These are phyloP conservation scores for Yponomeuta evonymella DNA, from an alignment of 2,888 invertebrate genomes.

Conservation along the genomic window DNA sequence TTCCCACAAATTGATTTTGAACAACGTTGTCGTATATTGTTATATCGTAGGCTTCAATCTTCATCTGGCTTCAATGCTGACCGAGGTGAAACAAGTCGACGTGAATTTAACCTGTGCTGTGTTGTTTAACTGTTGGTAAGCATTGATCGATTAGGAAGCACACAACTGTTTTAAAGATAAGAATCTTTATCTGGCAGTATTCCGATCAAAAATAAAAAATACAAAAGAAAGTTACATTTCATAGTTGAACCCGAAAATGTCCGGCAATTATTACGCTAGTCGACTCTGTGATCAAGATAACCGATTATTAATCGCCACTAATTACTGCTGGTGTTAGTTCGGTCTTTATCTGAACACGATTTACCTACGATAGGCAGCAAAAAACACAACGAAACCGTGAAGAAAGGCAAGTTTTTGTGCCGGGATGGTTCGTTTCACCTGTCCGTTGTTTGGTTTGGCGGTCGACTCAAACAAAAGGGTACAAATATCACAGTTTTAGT, in stretches of 20 bases:
- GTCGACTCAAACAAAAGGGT: slow-evolving; percentile 67
- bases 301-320: slow-evolving; percentile 73
- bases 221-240: slow-evolving; percentile 31
- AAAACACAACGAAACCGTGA: slow-evolving; percentile 66
- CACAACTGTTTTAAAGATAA: not conserved
- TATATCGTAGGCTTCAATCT: slow-evolving; percentile 16
- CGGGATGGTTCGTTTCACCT: slow-evolving; percentile 61
- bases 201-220: slow-evolving; percentile 1
- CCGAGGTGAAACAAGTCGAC: not conserved
- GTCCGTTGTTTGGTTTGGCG: slow-evolving; percentile 66
- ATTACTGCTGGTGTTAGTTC: slow-evolving; percentile 76
- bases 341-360: slow-evolving; percentile 73
- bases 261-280: slow-evolving; percentile 60
- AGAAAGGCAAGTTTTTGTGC: slow-evolving; percentile 53
- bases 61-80: not conserved
- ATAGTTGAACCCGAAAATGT: slow-evolving; percentile 33
- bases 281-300: slow-evolving; percentile 66
- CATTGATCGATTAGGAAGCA: not conserved
- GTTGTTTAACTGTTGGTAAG: slow-evolving; percentile 3
- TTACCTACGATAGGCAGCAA: slow-evolving; percentile 50
- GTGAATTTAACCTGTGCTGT: not conserved
- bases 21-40: slow-evolving; percentile 27
- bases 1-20: slow-evolving; percentile 70
- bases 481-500: slow-evolving; percentile 70
- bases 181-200: not conserved